Conservation (phyloP, 2,113 vertebrate species). For the Phalacrocorax pelagicus region DNA sequence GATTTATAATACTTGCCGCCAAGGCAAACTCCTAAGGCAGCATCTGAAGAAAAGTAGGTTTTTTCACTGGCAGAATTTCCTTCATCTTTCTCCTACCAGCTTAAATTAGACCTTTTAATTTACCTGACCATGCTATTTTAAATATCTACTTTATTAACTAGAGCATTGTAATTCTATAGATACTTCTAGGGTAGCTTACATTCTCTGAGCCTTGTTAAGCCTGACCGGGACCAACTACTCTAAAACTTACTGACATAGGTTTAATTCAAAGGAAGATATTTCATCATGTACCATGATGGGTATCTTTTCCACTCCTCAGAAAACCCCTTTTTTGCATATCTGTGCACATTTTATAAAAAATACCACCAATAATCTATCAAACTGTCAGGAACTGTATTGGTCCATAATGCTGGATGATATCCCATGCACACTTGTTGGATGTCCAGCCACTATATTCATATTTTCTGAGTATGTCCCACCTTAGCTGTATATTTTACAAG, state of each 20-base stretch:
- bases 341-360: not conserved
- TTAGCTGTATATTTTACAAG: not conserved
- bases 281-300: not conserved
- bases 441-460: not conserved
- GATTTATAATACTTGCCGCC: not conserved
- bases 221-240: not conserved
- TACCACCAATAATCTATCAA: not conserved
- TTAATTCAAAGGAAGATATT: not conserved
- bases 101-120: constrained; percentile 21
- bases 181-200: not conserved
- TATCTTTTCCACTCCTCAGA: not conserved
- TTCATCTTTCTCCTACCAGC: not conserved
- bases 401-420: not conserved
- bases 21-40: not conserved
- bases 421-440: not conserved
- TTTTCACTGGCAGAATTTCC: not conserved
- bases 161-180: not conserved
- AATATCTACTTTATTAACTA: constrained; percentile 13
- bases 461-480: not conserved
- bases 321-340: not conserved
- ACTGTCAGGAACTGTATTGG: not conserved
- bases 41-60: not conserved
- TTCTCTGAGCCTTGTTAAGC: not conserved
- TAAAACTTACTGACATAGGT: not conserved
- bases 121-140: not conserved